Percentiles rank a stretch among this genome's conserved stretches.
Conservation (phyloP, 2,888 invertebrate genomes). For the Ophioninae sp. region DNA sequence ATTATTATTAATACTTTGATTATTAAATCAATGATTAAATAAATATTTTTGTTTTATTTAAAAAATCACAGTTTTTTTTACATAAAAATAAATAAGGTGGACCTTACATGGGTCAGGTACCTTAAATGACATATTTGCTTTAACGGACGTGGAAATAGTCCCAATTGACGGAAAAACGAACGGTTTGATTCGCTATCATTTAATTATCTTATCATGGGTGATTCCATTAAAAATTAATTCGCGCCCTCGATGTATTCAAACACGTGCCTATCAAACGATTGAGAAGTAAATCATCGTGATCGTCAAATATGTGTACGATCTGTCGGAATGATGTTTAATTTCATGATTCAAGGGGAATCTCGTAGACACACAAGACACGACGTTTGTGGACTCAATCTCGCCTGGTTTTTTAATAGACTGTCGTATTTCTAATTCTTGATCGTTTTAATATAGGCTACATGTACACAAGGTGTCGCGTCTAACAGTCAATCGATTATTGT, state of each 20-base stretch:
- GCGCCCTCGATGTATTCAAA: background rate
- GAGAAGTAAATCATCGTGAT: slow-evolving; percentile 37
- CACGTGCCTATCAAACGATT: slow-evolving; percentile 5
- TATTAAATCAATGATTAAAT: no score
- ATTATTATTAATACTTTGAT: no score
- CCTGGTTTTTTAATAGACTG: slow-evolving; percentile 42
- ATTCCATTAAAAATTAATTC: slow-evolving; percentile 19
- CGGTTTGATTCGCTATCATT: slow-evolving; percentile 11
- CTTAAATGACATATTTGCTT: background rate
- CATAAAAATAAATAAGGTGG: no score
- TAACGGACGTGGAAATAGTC: slow-evolving; percentile 2
- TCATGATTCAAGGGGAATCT: slow-evolving; percentile 23
- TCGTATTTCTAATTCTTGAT: slow-evolving; percentile 21
- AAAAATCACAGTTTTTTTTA: no score
- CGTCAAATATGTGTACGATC: slow-evolving; percentile 14
- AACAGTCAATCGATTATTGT: slow-evolving; percentile 44
- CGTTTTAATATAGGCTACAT: slow-evolving; percentile 6
- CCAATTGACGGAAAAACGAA: background rate
- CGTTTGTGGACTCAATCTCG: slow-evolving; percentile 25
- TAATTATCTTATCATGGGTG: slow-evolving; percentile 46
- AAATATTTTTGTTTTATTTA: no score
- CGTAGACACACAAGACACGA: slow-evolving; percentile 19
- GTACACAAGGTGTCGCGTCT: slow-evolving; percentile 12
- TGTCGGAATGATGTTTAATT: slow-evolving; percentile 33
- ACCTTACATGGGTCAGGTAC: no score